Percentiles rank a stretch among this genome's conserved stretches.
These are phyloP conservation scores for Penaeus chinensis DNA, from an alignment of 1,140 invertebrate genomes.

Conservation along the genomic window DNA sequence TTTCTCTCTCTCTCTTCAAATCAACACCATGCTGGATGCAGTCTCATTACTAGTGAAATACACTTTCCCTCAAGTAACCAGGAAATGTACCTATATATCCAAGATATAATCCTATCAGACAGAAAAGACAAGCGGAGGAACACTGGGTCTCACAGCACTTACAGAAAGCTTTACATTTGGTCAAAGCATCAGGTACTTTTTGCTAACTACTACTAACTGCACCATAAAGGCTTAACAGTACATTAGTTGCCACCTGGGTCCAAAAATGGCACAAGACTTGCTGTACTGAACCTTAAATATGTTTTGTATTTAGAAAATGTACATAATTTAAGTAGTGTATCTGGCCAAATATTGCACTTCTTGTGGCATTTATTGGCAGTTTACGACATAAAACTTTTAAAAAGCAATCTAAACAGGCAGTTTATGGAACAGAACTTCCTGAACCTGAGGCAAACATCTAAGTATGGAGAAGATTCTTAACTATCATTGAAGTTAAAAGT, in stretches of 20 bases:
- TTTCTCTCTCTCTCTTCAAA: too few species aligned
- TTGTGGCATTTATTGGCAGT: slow-evolving; percentile 8
- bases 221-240: slow-evolving; percentile 35
- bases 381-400: slow-evolving; percentile 28
- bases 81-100: slow-evolving; percentile 5
- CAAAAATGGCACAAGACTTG: slow-evolving; percentile 19
- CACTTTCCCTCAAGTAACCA: slow-evolving; percentile 19
- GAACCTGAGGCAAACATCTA: slow-evolving; percentile 34
- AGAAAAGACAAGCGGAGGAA: slow-evolving; percentile 2
- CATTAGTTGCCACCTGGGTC: slow-evolving; percentile 34
- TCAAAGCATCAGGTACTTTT: slow-evolving; percentile 46
- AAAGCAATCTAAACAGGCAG: slow-evolving; percentile 20
- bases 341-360: slow-evolving; percentile 10
- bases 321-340: too few species aligned
- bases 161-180: slow-evolving; percentile 35
- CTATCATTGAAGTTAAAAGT: slow-evolving; percentile 8
- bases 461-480: slow-evolving; percentile 14
- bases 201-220: slow-evolving; percentile 40
- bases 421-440: slow-evolving; percentile 21
- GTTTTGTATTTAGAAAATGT: too few species aligned
- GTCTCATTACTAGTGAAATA: too few species aligned
- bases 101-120: not conserved
- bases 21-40: too few species aligned
- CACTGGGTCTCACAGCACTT: not conserved
- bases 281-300: not conserved